A percentile compares a stretch with the other conserved stretches of the same genome.
Conservation (phyloP, 2,888 invertebrate genomes). For the Apotomis betuletana region DNA sequence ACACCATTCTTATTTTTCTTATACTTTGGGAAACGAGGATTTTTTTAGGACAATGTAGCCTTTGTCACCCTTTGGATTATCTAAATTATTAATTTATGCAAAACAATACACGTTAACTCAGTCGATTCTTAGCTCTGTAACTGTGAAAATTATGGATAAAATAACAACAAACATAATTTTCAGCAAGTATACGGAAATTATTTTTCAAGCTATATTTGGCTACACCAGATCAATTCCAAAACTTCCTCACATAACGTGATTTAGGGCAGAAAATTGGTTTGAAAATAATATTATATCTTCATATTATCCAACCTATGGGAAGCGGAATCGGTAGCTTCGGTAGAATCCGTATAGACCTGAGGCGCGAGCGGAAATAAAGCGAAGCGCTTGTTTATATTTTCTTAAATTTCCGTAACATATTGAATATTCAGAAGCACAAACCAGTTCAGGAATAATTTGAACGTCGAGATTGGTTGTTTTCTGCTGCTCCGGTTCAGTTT, state of each 20-base stretch:
- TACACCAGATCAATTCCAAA: background rate
- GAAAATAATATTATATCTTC: background rate
- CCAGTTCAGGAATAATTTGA: slow-evolving; percentile 26
- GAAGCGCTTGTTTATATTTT: slow-evolving; percentile 39
- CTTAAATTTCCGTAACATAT: slow-evolving; percentile 38
- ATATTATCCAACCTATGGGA: background rate
- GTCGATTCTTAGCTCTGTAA: no score
- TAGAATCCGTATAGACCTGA: slow-evolving; percentile 17
- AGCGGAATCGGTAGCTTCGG: background rate
- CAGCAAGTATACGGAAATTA: background rate
- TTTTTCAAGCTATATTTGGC: background rate
- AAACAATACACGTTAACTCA: no score
- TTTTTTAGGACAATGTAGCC: no score
- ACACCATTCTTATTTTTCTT: no score
- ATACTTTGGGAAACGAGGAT: no score
- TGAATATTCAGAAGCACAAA: slow-evolving; percentile 40
- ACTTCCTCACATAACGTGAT: background rate
- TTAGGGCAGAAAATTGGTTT: background rate
- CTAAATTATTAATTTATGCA: no score
- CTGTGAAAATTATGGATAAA: no score
- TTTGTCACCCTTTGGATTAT: no score
- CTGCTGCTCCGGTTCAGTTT: slow-evolving; percentile 13
- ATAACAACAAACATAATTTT: no score
- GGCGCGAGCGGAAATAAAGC: slow-evolving; percentile 34
- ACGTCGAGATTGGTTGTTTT: slow-evolving; percentile 30